Percentiles rank a stretch among this genome's conserved stretches.
Conservation (phyloP, 2,113 vertebrate genomes). For the Condylura cristata region DNA sequence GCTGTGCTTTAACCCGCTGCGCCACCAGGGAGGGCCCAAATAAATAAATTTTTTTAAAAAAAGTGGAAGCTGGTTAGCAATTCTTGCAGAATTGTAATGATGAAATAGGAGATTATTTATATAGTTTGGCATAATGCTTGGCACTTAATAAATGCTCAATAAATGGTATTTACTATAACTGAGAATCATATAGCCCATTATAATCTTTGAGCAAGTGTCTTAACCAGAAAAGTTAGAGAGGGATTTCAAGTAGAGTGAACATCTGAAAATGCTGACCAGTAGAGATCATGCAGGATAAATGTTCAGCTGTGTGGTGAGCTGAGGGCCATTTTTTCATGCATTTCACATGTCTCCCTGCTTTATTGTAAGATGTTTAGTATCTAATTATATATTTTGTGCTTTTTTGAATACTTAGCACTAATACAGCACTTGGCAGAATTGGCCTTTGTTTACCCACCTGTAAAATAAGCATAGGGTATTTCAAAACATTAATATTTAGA, state of each 20-base stretch:
- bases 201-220: not conserved
- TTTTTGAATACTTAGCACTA: not conserved
- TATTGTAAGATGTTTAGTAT: not conserved
- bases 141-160: not conserved
- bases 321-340: not conserved
- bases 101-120: not conserved
- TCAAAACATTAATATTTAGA: slow-evolving; percentile 17
- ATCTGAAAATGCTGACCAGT: not conserved
- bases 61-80: not conserved
- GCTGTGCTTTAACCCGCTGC: no score
- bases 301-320: not conserved
- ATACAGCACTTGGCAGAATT: not conserved
- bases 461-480: not conserved
- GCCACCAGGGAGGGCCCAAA: no score
- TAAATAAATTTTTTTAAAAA: no score
- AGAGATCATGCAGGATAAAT: not conserved
- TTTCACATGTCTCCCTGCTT: not conserved
- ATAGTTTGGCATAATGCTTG: not conserved
- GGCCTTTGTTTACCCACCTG: not conserved
- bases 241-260: not conserved
- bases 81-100: not conserved
- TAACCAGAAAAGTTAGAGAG: not conserved
- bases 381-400: slow-evolving; percentile 1
- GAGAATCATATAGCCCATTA: not conserved
- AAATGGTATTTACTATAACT: not conserved